phyloP scores from a whole-genome alignment of 2,797 vertebrate genomes.

The Mormyrops attenuatus region DNA sequence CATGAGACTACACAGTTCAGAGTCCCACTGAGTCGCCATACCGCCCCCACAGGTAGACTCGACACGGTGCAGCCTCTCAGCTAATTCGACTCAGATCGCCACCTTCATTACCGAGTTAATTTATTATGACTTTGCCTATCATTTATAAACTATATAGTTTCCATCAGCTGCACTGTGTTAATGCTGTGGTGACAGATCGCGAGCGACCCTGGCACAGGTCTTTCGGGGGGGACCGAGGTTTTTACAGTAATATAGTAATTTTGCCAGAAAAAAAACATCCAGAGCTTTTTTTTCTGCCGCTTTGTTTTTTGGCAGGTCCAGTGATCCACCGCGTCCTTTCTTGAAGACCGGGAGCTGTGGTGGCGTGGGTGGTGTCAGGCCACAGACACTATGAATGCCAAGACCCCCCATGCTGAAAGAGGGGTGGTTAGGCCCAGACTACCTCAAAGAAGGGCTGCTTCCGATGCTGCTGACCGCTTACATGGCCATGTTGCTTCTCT shows the following conservation, averaged over 20 bases:
- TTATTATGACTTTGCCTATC: neutral
- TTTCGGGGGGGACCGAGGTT: neutral
- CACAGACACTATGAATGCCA: conserved; percentile 35
- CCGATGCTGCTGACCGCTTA: conserved; percentile 31
- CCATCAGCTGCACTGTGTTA: neutral
- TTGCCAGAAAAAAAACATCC: conserved; percentile 13
- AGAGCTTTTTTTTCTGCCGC: neutral
- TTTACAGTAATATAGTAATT: neutral
- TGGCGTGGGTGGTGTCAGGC: conserved; percentile 28
- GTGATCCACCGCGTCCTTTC: conserved; percentile 39
- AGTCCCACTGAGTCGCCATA: neutral
- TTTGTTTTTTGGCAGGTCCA: conserved; percentile 12
- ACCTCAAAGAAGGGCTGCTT: conserved; percentile 23
- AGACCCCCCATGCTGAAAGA: conserved; percentile 29
- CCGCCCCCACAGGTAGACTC: neutral
- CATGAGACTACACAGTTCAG: neutral
- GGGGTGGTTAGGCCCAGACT: conserved; percentile 30
- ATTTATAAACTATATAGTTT: neutral
- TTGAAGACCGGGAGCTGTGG: conserved; percentile 30
- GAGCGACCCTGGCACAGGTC: neutral
- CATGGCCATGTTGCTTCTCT: conserved; percentile 18
- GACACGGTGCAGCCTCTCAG: neutral
- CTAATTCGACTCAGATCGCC: neutral
- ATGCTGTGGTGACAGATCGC: neutral
- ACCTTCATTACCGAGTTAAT: neutral